Percentiles rank a stretch among this genome's conserved stretches.
These are phyloP conservation scores for Scolopax rusticola DNA, from an alignment of 2,797 vertebrate species.

Conservation along the genomic window DNA sequence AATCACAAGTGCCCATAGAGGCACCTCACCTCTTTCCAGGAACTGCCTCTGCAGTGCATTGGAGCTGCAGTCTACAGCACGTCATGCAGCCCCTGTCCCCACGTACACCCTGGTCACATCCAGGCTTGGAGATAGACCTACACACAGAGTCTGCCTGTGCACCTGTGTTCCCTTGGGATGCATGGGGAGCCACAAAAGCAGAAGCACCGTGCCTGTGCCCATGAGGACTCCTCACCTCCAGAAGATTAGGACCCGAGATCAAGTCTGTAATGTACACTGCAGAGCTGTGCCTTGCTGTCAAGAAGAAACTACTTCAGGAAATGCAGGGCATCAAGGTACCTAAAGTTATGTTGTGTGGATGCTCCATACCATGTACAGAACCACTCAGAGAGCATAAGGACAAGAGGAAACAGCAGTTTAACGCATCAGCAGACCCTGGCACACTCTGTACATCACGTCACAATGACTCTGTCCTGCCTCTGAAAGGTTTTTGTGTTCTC, in stretches of 20 bases:
- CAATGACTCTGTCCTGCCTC: background rate
- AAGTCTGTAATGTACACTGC: background rate
- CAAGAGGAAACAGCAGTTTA: background rate
- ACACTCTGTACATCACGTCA: background rate
- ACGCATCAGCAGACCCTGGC: background rate
- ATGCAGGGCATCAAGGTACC: background rate
- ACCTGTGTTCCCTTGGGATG: background rate
- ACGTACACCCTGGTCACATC: background rate
- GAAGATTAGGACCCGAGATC: background rate
- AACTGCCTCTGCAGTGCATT: background rate
- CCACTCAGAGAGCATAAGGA: background rate
- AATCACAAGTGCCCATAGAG: rapidly evolving
- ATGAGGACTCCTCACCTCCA: background rate
- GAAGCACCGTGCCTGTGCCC: background rate
- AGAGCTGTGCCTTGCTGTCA: background rate
- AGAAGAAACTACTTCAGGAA: background rate
- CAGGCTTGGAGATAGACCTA: background rate
- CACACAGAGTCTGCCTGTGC: background rate
- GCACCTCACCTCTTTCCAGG: background rate
- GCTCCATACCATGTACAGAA: background rate
- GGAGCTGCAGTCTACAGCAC: background rate
- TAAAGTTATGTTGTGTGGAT: rapidly evolving
- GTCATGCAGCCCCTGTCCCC: background rate
- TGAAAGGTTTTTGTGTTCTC: background rate
- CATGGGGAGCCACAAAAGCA: background rate